Conservation (phyloP, 64 coral and sea anemone species). For the Stichodactyla helianthus region DNA sequence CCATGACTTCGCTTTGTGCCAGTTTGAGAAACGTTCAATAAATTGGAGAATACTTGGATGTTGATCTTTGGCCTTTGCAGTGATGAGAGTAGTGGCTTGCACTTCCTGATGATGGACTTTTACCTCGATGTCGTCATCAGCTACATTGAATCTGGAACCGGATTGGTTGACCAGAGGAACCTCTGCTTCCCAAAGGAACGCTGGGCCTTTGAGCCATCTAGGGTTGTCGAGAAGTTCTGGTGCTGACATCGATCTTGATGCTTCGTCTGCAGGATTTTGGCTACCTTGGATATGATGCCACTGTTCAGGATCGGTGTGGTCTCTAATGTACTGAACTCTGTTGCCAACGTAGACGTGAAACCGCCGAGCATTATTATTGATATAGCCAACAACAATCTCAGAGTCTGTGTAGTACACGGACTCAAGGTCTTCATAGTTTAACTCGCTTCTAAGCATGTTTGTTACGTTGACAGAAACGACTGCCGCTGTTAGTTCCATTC, state of each 20-base stretch:
- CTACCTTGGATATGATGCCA: conserved; percentile 54
- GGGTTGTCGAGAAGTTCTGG: conserved; percentile 36
- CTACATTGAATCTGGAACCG: not conserved
- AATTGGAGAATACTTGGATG: not conserved
- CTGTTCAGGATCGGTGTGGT: conserved; percentile 31
- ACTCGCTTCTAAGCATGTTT: conserved; percentile 34
- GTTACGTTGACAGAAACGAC: conserved; percentile 53
- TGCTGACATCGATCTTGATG: conserved; percentile 35
- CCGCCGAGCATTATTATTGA: conserved; percentile 57
- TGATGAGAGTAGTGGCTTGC: not conserved
- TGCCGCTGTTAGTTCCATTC: conserved; percentile 55
- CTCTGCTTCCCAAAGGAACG: conserved; percentile 27
- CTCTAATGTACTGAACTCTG: conserved; percentile 41
- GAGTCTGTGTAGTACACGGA: conserved; percentile 57
- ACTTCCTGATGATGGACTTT: not conserved
- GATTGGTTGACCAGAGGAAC: conserved; percentile 9
- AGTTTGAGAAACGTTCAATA: conserved; percentile 18
- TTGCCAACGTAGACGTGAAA: conserved; percentile 60
- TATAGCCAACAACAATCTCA: conserved; percentile 51
- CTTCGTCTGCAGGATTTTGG: conserved; percentile 50
- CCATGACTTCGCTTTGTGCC: conserved; percentile 21
- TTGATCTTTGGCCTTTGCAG: not conserved
- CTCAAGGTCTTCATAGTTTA: conserved; percentile 23
- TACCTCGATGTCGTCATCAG: conserved; percentile 32
- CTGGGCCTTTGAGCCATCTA: conserved; percentile 32